These are phyloP conservation scores for Brachionus angularis DNA, from an alignment of 1,140 invertebrate genomes.

Conservation along the genomic window DNA sequence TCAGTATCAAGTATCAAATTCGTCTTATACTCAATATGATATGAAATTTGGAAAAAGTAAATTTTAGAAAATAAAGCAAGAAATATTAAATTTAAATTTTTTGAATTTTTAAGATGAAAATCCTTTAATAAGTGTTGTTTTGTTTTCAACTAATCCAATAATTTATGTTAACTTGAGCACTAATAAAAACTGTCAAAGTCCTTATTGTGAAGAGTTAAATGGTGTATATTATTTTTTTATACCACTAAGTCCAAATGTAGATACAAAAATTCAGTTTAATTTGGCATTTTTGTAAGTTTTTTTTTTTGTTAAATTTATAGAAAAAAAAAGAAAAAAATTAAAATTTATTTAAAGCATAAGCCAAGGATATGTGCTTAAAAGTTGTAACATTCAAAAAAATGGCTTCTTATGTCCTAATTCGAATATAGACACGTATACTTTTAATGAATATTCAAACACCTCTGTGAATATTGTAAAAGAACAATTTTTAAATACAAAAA, in stretches of 20 bases:
- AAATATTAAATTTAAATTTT: too few species aligned
- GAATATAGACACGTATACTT: neutral
- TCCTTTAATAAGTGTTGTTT: constrained; percentile 15
- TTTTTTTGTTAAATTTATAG: neutral
- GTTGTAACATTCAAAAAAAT: constrained; percentile 18
- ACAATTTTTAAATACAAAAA: neutral
- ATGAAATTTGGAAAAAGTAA: neutral
- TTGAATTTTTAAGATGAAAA: too few species aligned
- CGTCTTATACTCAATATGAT: neutral
- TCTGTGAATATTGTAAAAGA: neutral
- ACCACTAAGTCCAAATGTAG: constrained; percentile 1
- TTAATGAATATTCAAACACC: neutral
- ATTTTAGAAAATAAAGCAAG: too few species aligned
- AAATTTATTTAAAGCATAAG: constrained; percentile 12
- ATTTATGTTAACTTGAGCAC: constrained; percentile 15
- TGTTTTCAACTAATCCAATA: constrained; percentile 17
- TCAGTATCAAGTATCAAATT: neutral
- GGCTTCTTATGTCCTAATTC: constrained; percentile 24
- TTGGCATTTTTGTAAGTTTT: constrained; percentile 26
- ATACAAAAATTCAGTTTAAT: constrained; percentile 36
- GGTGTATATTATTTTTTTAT: constrained; percentile 29
- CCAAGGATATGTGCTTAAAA: neutral
- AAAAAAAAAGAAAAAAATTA: neutral
- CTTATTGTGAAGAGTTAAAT: constrained; percentile 39
- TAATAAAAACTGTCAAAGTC: neutral